phyloP scores from a whole-genome alignment of 2,888 invertebrate species.

The Diarsia rubi region DNA sequence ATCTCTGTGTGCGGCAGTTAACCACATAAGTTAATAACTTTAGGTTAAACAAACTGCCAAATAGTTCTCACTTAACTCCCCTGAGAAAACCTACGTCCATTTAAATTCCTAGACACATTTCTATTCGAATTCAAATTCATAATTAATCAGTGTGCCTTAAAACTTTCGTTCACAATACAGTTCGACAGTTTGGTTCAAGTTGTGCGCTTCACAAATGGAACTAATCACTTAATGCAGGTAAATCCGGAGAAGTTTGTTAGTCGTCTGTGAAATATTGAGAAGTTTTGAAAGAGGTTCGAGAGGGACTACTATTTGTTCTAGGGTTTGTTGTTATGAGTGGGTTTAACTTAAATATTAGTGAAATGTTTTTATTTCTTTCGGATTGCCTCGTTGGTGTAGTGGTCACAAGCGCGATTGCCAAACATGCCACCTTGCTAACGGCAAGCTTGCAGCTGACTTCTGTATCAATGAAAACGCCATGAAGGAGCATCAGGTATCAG shows the following conservation, averaged over 20 bases:
- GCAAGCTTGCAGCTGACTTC: too few species aligned
- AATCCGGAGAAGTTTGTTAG: conserved; percentile 75
- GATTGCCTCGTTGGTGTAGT: too few species aligned
- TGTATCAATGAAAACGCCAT: too few species aligned
- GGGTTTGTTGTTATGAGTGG: background rate
- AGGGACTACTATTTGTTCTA: conserved; percentile 61
- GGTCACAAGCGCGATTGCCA: too few species aligned
- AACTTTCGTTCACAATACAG: conserved; percentile 72
- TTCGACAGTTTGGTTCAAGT: conserved; percentile 74
- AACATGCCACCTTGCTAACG: too few species aligned
- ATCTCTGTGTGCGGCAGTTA: too few species aligned
- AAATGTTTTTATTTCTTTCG: too few species aligned
- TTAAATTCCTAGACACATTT: conserved; percentile 47
- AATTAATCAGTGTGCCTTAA: conserved; percentile 68
- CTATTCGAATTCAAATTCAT: conserved; percentile 49
- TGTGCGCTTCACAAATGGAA: conserved; percentile 87
- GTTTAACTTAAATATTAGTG: too few species aligned
- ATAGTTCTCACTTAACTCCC: too few species aligned
- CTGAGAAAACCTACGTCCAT: conserved; percentile 14
- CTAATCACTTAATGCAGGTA: conserved; percentile 89
- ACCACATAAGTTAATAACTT: too few species aligned
- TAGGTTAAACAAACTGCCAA: too few species aligned
- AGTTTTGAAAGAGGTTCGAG: conserved; percentile 77
- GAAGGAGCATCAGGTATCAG: too few species aligned
- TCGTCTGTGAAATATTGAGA: conserved; percentile 84